Base-by-base conservation (phyloP, 2,797 vertebrate species). In the Halcyon smyrnensis region DNA sequence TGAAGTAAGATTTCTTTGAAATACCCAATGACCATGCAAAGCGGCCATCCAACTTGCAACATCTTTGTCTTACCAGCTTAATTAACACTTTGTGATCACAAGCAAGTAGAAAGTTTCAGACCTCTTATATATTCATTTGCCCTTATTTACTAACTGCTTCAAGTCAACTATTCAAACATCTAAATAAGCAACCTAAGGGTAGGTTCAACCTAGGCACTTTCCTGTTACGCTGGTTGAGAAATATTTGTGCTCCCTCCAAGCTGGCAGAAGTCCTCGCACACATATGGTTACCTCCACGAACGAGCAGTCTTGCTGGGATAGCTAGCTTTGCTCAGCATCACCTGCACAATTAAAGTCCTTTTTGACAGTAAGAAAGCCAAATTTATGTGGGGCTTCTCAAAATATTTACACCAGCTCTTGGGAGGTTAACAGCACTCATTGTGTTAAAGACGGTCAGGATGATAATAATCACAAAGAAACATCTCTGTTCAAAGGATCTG, bases 101-200 rank as follows among this genome's bases (percentile, higher is more conserved):
- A 87, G 53, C 9, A 0, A 48, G 62, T 3, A 65, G 28, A 73
- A 85, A 77, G 59, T 37, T 81, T 65, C 63, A 54, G 41, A 51
- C 6, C 27, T 39, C 2, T 3, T 69, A 91, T 9, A 8, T 1
- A 62, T 19, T 77, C 32, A 90, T 77, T 70, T 63, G 62, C 79
- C 74, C 19, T 0, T 20, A 74, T 50, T 84, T 45, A 74, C 70
- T 50, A 37, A 91, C 54, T 25, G 80, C 93, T 94, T 53, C 75
- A 24, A 94, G 83, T 56, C 80, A 93, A 12, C 82, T 41, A 75
- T 76, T 86, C 87, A 50, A 84, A 45, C 77, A 74, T 6, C 90
- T 93, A 95, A 95, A 96, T 60, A 95, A 71, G 89, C 93, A 93
- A 90, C 91, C 93, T 95, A 82, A 96, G 94, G 91, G 87, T 75